Conservation (phyloP, 2,113 vertebrate species). For the Neodontobutis hainanensis region DNA sequence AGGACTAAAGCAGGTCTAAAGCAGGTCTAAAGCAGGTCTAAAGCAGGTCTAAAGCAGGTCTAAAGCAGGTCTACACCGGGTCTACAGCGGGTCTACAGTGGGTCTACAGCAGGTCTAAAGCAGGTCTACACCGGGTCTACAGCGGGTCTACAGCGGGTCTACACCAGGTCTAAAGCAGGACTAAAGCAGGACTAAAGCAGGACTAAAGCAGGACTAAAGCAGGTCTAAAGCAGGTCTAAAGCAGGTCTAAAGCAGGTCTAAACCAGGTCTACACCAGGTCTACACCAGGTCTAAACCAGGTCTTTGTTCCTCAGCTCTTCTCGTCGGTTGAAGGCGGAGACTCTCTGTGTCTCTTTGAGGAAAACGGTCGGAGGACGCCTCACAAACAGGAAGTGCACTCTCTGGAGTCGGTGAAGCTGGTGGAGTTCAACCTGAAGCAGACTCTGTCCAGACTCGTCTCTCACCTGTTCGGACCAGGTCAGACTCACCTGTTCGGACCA, state of each 20-base stretch:
- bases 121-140: too few species aligned
- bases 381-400: conserved; percentile 90
- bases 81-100: too few species aligned
- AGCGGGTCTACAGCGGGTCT: neutral
- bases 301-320: conserved; percentile 82
- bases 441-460: conserved; percentile 83
- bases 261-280: too few species aligned
- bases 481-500: conserved; percentile 20
- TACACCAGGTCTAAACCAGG: neutral
- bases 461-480: conserved; percentile 91
- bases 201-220: too few species aligned
- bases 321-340: conserved; percentile 79
- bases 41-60: too few species aligned
- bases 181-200: neutral
- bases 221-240: neutral
- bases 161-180: conserved; percentile 1
- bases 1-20: too few species aligned
- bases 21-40: too few species aligned
- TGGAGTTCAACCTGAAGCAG: conserved; percentile 89
- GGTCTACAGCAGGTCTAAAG: neutral
- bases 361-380: conserved; percentile 78
- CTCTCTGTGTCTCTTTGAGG: conserved; percentile 85
- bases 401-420: conserved; percentile 89
- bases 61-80: neutral
- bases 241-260: neutral